Percentiles rank a stretch among this genome's conserved stretches.
These are phyloP conservation scores for Sphenopsis melanotis DNA, from an alignment of 2,797 vertebrate genomes.

Conservation along the genomic window DNA sequence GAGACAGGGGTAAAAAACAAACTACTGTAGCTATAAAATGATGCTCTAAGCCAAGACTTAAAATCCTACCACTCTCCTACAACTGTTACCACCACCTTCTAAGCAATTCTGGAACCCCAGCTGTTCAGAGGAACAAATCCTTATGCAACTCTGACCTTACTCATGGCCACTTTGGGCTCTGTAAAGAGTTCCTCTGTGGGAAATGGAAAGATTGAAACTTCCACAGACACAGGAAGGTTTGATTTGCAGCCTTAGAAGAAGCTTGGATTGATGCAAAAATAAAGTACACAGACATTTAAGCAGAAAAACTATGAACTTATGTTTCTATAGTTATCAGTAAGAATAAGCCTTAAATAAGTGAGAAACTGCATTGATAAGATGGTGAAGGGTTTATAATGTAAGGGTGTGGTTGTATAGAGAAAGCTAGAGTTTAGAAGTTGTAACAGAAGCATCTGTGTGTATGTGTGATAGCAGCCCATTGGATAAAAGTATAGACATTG, in stretches of 20 bases:
- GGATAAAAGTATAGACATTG: background rate
- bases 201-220: background rate
- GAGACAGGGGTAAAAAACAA: background rate
- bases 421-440: background rate
- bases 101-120: background rate
- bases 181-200: background rate
- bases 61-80: background rate
- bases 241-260: background rate
- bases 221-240: background rate
- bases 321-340: background rate
- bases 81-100: background rate
- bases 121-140: background rate
- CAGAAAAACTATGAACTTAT: background rate
- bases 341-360: background rate
- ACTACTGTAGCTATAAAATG: background rate
- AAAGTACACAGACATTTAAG: background rate
- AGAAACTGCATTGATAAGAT: background rate
- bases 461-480: background rate
- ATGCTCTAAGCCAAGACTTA: background rate
- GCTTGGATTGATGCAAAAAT: background rate
- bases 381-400: background rate
- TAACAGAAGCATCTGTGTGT: background rate
- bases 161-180: background rate
- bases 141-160: background rate
- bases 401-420: background rate